Evolutionary conservation across 2,797 vertebrate genomes (phyloP).

Genomic region (Orientallactaga sibirica): DNA sequence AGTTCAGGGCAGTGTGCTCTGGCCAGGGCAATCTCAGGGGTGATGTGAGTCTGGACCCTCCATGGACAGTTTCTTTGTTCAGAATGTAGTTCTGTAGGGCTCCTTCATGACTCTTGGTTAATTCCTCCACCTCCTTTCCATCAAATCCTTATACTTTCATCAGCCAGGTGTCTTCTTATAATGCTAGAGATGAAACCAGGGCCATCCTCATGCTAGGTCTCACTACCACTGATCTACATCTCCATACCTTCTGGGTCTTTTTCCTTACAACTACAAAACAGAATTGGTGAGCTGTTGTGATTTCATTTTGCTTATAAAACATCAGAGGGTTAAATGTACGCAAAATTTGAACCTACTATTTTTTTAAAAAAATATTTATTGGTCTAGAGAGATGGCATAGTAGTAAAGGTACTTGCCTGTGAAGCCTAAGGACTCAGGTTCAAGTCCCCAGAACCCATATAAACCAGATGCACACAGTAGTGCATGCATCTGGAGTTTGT

Average conservation of each 20-base stretch:
- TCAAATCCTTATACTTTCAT: neutral
- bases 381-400: no score
- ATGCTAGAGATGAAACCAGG: neutral
- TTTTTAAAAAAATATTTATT: neutral
- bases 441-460: no score
- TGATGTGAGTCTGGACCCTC: neutral
- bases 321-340: neutral
- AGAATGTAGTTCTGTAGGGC: neutral
- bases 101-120: neutral
- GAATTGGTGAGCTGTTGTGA: slow-evolving; percentile 2
- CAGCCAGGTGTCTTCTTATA: neutral
- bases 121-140: neutral
- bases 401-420: no score
- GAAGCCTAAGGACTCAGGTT: no score
- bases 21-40: neutral
- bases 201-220: neutral
- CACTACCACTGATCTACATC: neutral
- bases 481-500: no score
- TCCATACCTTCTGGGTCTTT: neutral
- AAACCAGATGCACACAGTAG: no score
- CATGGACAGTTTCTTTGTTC: neutral
- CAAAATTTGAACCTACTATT: neutral
- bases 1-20: neutral
- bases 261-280: neutral
- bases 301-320: slow-evolving; percentile 65